Evolutionary conservation across 2,888 invertebrate genomes (phyloP), one percentile per base, ranked within the genome.

Genomic region (Drosophila meridiana): DNA sequence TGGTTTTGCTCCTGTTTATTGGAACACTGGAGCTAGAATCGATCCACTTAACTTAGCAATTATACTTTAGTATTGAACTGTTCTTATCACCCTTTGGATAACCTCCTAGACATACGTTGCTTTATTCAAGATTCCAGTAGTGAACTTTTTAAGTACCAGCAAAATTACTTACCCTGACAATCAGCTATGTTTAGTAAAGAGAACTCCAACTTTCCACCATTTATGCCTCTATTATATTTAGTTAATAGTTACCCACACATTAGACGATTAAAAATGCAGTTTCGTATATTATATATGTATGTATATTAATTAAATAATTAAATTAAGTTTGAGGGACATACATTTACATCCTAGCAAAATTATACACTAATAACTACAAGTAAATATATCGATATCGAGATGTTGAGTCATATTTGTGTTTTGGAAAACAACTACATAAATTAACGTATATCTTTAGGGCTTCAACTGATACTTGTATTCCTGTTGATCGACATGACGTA

Each of bases 331-430:
- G 83, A 82, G 90, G 85, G 88, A 90, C 88, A 89, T 90, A 90
- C 90, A 90, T 89, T 90, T 90, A 90, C 88, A 90, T 83, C 89
- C 90, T 90, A 90, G 84, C 85, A 82, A 86, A 83, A 87, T 84
- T 86, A 90, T 89, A 90, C 86, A 87, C 90, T 90, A 90, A 89
- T 82, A 90, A 87, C 90, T 90, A 90, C 89, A 89, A 72, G 82
- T 81, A 87, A 84, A 87, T 87, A 84, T 84, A 83, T 83, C 85
- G 85, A 83, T 83, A 84, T 84, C 87, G 84, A 84, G 84, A 84
- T 84, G 87, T 78, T 83, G 86, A 87, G 82, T 80, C 73, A 82
- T 78, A 83, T 79, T 85, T 80, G 69, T 77, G 75, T 71, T 81
- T 78, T 78, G 57, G 73, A 76, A 88, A 88, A 82, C 87, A 85